These are phyloP conservation scores for Aurelia sp. DNA, from an alignment of 30 jellyfish, hydroid and myxozoan genomes.

Conservation along the genomic window DNA sequence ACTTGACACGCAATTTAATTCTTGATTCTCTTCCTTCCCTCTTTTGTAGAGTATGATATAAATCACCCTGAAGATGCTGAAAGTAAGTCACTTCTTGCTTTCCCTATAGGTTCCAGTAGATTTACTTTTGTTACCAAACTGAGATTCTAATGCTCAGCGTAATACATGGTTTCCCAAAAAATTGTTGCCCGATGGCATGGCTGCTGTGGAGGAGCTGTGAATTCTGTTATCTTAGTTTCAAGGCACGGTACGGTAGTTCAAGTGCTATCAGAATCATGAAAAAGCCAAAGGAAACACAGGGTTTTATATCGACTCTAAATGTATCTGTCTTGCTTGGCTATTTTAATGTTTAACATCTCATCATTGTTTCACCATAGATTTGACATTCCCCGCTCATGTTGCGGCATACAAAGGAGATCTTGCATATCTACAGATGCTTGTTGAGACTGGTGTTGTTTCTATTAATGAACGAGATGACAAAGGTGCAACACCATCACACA, in stretches of 20 bases:
- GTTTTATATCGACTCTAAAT: too few relatives aligned
- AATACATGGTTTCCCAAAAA: too few relatives aligned
- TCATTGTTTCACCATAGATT: conserved; percentile 28
- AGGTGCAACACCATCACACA: conserved; percentile 91
- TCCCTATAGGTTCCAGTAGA: not conserved
- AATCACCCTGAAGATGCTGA: conserved; percentile 91
- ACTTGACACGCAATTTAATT: too few relatives aligned
- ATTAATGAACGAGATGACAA: conserved; percentile 89
- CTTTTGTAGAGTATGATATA: conserved; percentile 73
- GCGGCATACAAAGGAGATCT: conserved; percentile 91
- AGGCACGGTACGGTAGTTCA: too few relatives aligned
- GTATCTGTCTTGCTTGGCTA: too few relatives aligned
- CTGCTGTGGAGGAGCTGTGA: too few relatives aligned
- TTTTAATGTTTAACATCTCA: not conserved
- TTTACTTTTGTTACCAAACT: not conserved
- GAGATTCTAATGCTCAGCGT: too few relatives aligned
- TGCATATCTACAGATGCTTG: conserved; percentile 80
- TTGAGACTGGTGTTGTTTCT: conserved; percentile 91
- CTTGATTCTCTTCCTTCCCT: not conserved
- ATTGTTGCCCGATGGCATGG: too few relatives aligned
- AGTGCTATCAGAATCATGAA: too few relatives aligned
- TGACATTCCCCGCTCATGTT: conserved; percentile 93
- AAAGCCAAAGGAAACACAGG: too few relatives aligned
- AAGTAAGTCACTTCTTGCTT: conserved; percentile 36
- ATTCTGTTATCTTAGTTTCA: too few relatives aligned